A percentile compares a stretch with the other conserved stretches of the same genome.
These are phyloP conservation scores for Halocynthia roretzi DNA, from an alignment of 23 tunicate genomes.

Conservation along the genomic window DNA sequence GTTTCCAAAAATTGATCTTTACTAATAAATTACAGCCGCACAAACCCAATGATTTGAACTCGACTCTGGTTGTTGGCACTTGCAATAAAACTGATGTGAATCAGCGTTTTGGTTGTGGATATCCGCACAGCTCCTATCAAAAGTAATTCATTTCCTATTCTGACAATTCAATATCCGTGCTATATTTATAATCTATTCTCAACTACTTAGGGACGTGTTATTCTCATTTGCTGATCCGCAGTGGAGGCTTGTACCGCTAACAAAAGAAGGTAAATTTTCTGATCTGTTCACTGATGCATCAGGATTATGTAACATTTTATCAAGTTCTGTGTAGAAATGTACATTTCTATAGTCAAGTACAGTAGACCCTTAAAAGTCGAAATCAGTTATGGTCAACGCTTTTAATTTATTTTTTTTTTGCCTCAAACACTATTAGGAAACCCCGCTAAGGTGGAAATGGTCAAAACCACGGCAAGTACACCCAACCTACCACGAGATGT, in stretches of 20 bases:
- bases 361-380: too few species aligned
- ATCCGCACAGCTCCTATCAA: slow-evolving; percentile 5
- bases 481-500: slow-evolving; percentile 4
- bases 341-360: too few species aligned
- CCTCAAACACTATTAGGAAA: too few species aligned
- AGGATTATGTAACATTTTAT: too few species aligned
- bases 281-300: background rate
- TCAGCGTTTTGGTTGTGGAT: slow-evolving; percentile 15
- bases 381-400: too few species aligned
- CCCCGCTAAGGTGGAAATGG: background rate
- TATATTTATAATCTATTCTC: background rate
- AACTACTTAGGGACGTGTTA: slow-evolving; percentile 16
- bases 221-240: slow-evolving; percentile 6
- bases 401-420: too few species aligned
- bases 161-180: background rate
- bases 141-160: background rate
- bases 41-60: background rate
- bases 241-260: slow-evolving; percentile 14
- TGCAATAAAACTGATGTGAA: background rate
- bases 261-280: background rate
- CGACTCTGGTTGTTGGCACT: slow-evolving; percentile 2
- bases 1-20: too few species aligned
- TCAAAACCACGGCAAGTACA: slow-evolving; percentile 1
- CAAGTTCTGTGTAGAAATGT: too few species aligned
- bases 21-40: slow-evolving; percentile 1